phyloP scores from a whole-genome alignment of 2,797 vertebrate species.

The Phaenicophaeus curvirostris region DNA sequence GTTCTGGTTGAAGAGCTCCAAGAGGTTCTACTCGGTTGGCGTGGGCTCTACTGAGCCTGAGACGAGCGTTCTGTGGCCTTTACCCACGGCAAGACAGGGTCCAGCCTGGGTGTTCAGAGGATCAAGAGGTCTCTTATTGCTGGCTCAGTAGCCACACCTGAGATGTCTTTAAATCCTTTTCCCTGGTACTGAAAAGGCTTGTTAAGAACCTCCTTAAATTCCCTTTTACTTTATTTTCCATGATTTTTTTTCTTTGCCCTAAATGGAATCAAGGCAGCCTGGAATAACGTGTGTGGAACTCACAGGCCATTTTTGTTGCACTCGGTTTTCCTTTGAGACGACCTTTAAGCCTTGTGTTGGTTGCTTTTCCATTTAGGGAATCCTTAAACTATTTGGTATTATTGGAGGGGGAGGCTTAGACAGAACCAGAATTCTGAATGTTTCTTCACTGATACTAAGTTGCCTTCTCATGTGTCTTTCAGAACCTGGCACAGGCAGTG shows the following conservation, averaged over 20 bases:
- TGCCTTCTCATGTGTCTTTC: background rate
- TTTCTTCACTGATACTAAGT: background rate
- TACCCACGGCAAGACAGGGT: rapidly evolving
- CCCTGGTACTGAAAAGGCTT: background rate
- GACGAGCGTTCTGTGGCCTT: background rate
- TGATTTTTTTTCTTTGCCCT: background rate
- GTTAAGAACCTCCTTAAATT: conserved; percentile 38
- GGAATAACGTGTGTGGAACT: background rate
- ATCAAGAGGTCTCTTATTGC: background rate
- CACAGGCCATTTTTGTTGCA: background rate
- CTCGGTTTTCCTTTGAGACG: conserved; percentile 24
- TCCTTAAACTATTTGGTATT: background rate
- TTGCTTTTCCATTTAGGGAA: conserved; percentile 44
- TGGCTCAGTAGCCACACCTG: background rate
- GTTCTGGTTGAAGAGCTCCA: background rate
- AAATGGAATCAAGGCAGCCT: background rate
- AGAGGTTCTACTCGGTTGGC: rapidly evolving
- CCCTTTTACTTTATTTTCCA: background rate
- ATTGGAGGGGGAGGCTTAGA: background rate
- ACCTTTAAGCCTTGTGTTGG: background rate
- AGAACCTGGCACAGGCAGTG: background rate
- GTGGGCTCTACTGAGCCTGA: background rate
- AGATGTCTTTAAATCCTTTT: background rate
- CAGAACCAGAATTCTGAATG: background rate
- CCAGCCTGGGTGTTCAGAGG: background rate